phyloP scores from a whole-genome alignment of 2,797 vertebrate species.

The Enteromius viviparus region DNA sequence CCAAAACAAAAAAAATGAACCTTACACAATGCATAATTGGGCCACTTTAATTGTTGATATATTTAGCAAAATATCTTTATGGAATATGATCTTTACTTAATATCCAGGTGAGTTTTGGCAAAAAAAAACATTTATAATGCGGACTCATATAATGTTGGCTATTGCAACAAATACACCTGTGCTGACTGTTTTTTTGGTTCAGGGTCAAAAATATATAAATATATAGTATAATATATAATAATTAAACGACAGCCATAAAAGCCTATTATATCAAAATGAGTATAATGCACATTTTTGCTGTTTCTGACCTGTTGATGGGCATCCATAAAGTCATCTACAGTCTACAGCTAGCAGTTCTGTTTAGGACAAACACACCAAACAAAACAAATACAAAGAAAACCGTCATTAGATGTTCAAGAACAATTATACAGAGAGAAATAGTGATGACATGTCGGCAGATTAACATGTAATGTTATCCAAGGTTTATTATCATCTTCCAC shows the following conservation, averaged over 20 bases:
- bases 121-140: too few species aligned
- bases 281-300: neutral
- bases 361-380: constrained; percentile 58
- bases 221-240: too few species aligned
- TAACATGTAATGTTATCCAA: neutral
- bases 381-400: constrained; percentile 1
- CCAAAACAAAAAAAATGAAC: too few species aligned
- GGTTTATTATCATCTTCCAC: neutral
- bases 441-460: neutral
- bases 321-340: constrained; percentile 70
- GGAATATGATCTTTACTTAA: too few species aligned
- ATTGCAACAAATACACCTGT: too few species aligned
- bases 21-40: too few species aligned
- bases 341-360: constrained; percentile 84
- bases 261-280: neutral
- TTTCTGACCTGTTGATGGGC: constrained; percentile 78
- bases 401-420: neutral
- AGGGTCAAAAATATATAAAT: too few species aligned
- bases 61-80: too few species aligned
- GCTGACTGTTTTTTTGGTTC: too few species aligned
- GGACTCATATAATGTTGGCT: too few species aligned
- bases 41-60: too few species aligned
- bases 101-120: too few species aligned
- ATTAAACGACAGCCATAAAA: neutral
- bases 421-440: neutral